Conservation (phyloP, 2,113 vertebrate genomes). For the Syngnathoides biaculeatus region DNA sequence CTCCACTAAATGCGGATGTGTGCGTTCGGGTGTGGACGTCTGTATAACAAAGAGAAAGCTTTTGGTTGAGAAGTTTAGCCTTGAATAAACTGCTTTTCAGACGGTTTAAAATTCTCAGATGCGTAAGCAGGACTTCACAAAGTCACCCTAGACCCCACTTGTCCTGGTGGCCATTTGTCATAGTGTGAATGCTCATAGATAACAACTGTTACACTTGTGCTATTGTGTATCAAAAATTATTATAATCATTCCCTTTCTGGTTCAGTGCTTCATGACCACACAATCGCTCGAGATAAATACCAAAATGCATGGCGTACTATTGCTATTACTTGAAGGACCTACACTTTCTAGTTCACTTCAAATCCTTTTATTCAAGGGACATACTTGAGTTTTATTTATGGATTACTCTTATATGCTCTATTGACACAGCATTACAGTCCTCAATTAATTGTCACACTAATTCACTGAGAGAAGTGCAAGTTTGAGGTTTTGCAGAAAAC, state of each 20-base stretch:
- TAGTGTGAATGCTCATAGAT: neutral
- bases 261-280: neutral
- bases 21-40: neutral
- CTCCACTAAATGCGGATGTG: neutral
- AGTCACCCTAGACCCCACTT: neutral
- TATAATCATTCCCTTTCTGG: neutral
- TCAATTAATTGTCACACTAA: neutral
- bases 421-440: neutral
- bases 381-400: neutral
- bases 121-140: conserved; percentile 4
- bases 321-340: neutral
- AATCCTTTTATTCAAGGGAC: neutral
- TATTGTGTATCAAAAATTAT: neutral
- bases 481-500: neutral
- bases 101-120: conserved; percentile 15
- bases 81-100: conserved; percentile 25
- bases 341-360: neutral
- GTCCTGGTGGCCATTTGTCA: neutral
- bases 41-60: neutral
- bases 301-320: neutral
- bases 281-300: neutral
- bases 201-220: neutral
- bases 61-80: conserved; percentile 15
- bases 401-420: neutral
- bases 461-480: neutral